A percentile compares a stretch with the other conserved stretches of the same genome.
Conservation (phyloP, 2,113 vertebrate species). For the Tragelaphus imberbis region DNA sequence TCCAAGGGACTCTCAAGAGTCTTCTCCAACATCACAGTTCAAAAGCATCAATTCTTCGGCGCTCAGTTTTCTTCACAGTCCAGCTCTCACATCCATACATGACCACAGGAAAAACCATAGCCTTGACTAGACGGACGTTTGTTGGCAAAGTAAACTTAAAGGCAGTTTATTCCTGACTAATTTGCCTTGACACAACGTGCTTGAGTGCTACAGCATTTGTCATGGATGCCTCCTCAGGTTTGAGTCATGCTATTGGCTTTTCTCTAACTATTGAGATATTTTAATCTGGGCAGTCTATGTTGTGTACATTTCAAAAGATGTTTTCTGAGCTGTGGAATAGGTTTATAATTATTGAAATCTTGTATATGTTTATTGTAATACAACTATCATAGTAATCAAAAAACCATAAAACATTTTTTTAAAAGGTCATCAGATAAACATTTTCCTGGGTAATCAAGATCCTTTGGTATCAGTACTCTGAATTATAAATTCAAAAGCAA, state of each 20-base stretch:
- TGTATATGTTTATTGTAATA: background rate
- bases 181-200: conserved; percentile 28
- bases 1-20: too few species aligned
- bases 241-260: conserved; percentile 28
- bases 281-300: background rate
- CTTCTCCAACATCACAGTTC: too few species aligned
- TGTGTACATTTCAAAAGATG: background rate
- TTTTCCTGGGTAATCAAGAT: background rate
- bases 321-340: background rate
- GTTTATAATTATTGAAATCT: background rate
- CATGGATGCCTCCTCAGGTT: background rate
- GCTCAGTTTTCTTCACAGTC: too few species aligned
- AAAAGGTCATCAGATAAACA: background rate
- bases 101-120: too few species aligned
- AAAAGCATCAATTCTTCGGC: too few species aligned
- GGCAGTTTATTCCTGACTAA: conserved; percentile 56
- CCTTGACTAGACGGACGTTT: too few species aligned
- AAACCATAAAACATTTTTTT: background rate
- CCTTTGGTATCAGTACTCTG: background rate
- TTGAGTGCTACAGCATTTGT: conserved; percentile 12
- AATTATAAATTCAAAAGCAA: background rate
- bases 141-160: background rate
- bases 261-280: background rate
- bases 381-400: background rate
- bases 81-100: too few species aligned